Percentiles rank a stretch among this genome's conserved stretches.
Conservation (phyloP, 1,140 invertebrate species). For the Ridgeia piscesae region DNA sequence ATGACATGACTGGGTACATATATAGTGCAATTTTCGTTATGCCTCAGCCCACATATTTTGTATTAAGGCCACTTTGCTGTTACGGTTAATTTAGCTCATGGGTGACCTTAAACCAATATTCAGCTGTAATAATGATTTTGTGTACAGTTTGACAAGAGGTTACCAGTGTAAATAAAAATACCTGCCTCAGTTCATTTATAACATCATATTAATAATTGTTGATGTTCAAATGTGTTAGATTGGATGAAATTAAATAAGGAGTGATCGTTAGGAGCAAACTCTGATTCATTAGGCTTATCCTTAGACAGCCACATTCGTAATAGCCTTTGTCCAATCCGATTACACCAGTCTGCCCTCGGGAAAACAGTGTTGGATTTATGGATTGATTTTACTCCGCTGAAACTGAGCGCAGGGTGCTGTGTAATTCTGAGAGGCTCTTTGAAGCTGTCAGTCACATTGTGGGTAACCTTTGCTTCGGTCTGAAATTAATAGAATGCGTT, state of each 20-base stretch:
- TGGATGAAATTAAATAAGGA: no score
- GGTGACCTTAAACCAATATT: no score
- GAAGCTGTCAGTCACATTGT: not conserved
- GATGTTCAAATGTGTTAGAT: not conserved
- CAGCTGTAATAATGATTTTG: no score
- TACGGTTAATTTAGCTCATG: no score
- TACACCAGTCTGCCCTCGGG: not conserved
- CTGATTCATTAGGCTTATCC: not conserved
- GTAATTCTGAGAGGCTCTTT: not conserved
- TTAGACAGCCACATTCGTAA: not conserved
- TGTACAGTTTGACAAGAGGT: no score
- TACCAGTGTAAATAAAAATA: not conserved
- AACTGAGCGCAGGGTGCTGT: not conserved
- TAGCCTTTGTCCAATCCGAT: not conserved
- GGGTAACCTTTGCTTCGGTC: not conserved
- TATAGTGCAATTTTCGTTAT: no score
- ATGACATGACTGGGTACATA: no score
- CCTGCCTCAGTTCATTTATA: not conserved
- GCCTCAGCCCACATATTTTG: no score
- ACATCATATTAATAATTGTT: not conserved
- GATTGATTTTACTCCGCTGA: not conserved
- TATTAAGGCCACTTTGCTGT: no score
- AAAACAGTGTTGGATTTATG: not conserved
- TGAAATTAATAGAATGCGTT: no score
- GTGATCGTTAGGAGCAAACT: no score